Evolutionary conservation across 2,797 vertebrate genomes (phyloP), one percentile per base, ranked within the genome.

Genomic region (Lacerta viridis): DNA sequence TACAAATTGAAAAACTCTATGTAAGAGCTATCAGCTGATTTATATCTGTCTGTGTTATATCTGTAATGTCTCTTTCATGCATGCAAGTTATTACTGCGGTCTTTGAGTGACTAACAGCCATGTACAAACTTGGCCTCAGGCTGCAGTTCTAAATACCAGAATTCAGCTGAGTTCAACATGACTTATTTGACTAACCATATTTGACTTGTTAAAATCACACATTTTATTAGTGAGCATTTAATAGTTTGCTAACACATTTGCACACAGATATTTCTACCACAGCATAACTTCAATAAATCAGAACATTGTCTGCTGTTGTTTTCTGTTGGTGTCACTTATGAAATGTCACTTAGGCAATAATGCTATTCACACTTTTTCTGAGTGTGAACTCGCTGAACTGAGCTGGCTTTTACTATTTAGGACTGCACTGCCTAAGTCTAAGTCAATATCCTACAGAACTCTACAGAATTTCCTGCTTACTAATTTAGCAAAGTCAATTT

Each of bases 1-100:
- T 20, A 13, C 66, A 29, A 17, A 36, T 27, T 68, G 41, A 77
- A 46, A 46, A 77, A 5, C 15, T 68, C 29, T 77, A 68, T 25
- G 18, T 39, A 36, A 25, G 25, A 25, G 41, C 10, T 50, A 68
- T 78, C 61, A 33, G 41, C 68, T 69, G 64, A 71, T 69, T 55
- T 25, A 39, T 59, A 33, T 66, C 36, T 76, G 43, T 77, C 9
- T 43, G 39, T n/a, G 6, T 77, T 77, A 20, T 7, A n/a, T 64
- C 33, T 41, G 29, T 66, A 39, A 82, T 81, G 29, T 20, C 68
- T 87, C 59, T 75, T 82, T 75, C 79, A 82, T 36, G 20, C 39
- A 72, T 74, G 43, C 36, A 75, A 61, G 66, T 78, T 88, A 55
- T 77, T 64, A 25, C 61, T 83, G 25, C 18, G 29, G 59, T 33